Percentiles rank a stretch among this genome's conserved stretches.
These are phyloP conservation scores for Galagoides demidoff DNA, from an alignment of 2,797 vertebrate species.

Conservation along the genomic window DNA sequence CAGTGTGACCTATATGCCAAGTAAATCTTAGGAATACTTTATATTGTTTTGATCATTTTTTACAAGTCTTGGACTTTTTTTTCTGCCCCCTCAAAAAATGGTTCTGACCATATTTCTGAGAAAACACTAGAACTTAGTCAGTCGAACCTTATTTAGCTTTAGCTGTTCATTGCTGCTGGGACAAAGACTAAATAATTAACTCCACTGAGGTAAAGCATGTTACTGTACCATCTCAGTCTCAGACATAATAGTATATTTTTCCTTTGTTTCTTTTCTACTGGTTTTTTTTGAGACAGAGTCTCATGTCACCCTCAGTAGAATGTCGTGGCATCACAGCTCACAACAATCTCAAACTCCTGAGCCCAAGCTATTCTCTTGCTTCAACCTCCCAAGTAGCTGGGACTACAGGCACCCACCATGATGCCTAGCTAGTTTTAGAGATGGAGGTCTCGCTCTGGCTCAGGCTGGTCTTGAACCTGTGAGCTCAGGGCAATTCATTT, in stretches of 20 bases:
- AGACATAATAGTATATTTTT: background rate
- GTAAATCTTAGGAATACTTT: background rate
- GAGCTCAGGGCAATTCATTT: no score
- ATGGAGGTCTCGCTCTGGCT: no score
- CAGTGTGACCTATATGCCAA: background rate
- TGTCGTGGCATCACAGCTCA: no score
- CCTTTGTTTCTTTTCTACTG: slow-evolving; percentile 46
- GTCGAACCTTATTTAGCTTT: background rate
- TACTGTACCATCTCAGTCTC: background rate
- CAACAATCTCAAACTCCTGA: no score
- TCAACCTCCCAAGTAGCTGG: no score
- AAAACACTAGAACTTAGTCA: background rate
- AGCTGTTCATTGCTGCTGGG: background rate
- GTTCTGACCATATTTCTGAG: slow-evolving; percentile 25
- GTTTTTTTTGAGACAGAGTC: background rate
- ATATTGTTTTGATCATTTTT: slow-evolving; percentile 30
- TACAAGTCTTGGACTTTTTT: background rate
- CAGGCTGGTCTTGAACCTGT: no score
- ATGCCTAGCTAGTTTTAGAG: no score
- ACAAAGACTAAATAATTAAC: background rate
- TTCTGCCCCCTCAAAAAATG: background rate
- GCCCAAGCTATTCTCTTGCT: no score
- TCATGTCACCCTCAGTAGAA: no score
- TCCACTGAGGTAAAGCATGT: background rate
- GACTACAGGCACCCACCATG: no score